Evolutionary conservation across 2,113 vertebrate genomes (phyloP).

Genomic region (Genyomyrus donnyi): DNA sequence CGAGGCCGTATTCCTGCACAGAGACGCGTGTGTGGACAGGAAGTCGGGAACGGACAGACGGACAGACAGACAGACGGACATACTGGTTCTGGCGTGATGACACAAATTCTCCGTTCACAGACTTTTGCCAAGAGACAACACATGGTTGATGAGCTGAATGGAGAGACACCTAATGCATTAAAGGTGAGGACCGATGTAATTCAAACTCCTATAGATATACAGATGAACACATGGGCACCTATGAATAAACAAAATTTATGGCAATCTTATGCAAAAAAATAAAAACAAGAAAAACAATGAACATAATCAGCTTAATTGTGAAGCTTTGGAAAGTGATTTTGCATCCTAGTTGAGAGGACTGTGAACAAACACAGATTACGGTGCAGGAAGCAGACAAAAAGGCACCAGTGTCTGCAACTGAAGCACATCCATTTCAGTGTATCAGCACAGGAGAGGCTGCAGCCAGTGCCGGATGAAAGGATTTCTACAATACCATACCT

Average conservation of each 20-base stretch:
- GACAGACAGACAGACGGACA: background rate
- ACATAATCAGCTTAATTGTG: background rate
- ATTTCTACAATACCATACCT: constrained; percentile 43
- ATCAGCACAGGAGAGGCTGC: background rate
- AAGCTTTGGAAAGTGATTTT: background rate
- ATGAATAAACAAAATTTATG: background rate
- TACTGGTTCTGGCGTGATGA: background rate
- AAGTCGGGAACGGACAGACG: background rate
- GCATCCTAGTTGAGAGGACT: background rate
- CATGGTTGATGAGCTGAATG: background rate
- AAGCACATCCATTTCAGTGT: background rate
- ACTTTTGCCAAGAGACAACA: background rate
- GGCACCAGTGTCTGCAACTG: background rate
- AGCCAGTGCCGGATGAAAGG: background rate
- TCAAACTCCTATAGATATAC: background rate
- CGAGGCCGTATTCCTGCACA: constrained; percentile 65
- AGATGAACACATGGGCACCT: background rate
- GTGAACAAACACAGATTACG: background rate
- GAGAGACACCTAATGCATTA: background rate
- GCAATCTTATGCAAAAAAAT: background rate
- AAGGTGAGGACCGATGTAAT: background rate
- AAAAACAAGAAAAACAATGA: no score
- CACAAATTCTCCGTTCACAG: background rate
- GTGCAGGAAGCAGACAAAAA: background rate
- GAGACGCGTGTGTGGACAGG: background rate